Conservation (phyloP, 1,140 invertebrate species). For the Heliconius hewitsoni region DNA sequence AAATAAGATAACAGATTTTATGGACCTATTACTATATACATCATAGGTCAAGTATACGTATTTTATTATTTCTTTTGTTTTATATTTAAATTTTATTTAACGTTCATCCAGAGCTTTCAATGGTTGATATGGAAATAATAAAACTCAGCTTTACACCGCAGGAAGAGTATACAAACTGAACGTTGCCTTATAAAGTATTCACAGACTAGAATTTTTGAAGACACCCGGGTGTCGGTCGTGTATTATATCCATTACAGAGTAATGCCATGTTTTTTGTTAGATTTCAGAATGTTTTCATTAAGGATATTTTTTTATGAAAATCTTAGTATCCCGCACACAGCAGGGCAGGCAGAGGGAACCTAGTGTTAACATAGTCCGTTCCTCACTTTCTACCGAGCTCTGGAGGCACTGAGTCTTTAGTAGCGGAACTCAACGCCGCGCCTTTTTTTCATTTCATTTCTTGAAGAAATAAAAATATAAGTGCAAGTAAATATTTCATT, state of each 20-base stretch:
- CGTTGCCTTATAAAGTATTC: slow-evolving; percentile 5
- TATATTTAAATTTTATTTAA: slow-evolving; percentile 21
- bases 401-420: no score
- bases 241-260: neutral
- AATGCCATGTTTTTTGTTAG: neutral
- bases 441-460: no score
- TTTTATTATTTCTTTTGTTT: slow-evolving; percentile 15
- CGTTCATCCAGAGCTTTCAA: slow-evolving; percentile 9
- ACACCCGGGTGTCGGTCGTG: neutral
- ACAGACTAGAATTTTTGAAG: slow-evolving; percentile 9
- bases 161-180: neutral
- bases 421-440: no score
- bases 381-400: no score
- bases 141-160: slow-evolving; percentile 16
- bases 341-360: no score
- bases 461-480: no score
- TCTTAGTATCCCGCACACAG: no score
- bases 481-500: no score
- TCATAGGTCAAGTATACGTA: neutral
- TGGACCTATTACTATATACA: neutral
- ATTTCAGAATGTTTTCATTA: neutral
- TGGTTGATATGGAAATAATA: slow-evolving; percentile 17
- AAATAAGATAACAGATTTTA: neutral
- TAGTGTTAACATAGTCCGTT: no score
- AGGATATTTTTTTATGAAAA: neutral